phyloP scores from a whole-genome alignment of 2,113 vertebrate species.

The Vidua chalybeata region DNA sequence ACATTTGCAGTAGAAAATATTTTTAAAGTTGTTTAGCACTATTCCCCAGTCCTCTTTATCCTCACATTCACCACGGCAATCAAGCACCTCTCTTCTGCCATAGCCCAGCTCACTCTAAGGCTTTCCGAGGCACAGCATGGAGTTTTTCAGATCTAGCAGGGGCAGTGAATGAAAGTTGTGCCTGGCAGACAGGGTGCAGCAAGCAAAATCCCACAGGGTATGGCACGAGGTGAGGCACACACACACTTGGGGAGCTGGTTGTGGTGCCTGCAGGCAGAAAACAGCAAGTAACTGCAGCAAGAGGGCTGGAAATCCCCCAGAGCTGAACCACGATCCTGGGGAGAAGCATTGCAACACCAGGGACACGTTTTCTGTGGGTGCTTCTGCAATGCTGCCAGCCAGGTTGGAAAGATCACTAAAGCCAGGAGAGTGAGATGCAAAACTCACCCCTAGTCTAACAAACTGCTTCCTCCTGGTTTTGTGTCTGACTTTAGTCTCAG shows the following conservation, averaged over 20 bases:
- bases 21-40: neutral
- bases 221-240: neutral
- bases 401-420: neutral
- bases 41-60: neutral
- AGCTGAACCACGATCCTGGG: neutral
- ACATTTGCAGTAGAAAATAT: neutral
- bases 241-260: neutral
- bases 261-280: neutral
- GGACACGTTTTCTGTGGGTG: fast-evolving
- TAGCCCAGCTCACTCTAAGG: neutral
- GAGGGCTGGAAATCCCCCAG: neutral
- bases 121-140: neutral
- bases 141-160: neutral
- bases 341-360: neutral
- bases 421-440: neutral
- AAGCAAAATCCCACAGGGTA: neutral
- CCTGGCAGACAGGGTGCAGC: neutral
- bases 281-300: neutral
- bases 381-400: neutral
- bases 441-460: neutral
- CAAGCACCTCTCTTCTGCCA: neutral
- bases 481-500: neutral
- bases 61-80: fast-evolving
- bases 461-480: neutral
- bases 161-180: neutral